phyloP scores from a whole-genome alignment of 1,140 invertebrate genomes.

The Acromyrmex heyeri region DNA sequence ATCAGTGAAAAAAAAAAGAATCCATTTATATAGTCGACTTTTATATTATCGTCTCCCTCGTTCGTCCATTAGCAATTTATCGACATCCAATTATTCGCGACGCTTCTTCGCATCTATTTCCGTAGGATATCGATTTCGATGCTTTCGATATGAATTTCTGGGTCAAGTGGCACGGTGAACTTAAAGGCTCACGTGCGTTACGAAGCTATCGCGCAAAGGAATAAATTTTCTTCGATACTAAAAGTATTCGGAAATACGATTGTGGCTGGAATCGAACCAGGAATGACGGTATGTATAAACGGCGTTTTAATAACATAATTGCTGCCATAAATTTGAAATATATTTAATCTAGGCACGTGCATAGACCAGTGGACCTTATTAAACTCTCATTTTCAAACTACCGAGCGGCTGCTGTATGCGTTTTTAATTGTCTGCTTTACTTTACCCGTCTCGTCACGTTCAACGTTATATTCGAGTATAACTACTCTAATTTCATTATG shows the following conservation, averaged over 20 bases:
- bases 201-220: not conserved
- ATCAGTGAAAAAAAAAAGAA: constrained; percentile 18
- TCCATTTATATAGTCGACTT: constrained; percentile 1
- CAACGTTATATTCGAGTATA: constrained; percentile 24
- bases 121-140: constrained; percentile 44
- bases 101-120: constrained; percentile 43
- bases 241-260: not conserved
- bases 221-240: not conserved
- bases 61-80: constrained; percentile 49
- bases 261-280: too few species aligned
- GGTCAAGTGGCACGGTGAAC: constrained; percentile 48
- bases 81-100: constrained; percentile 52
- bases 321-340: constrained; percentile 4
- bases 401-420: not conserved
- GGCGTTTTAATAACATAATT: constrained; percentile 44
- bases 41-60: not conserved
- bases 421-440: constrained; percentile 54
- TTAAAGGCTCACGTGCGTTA: not conserved
- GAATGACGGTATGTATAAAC: not conserved
- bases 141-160: constrained; percentile 43
- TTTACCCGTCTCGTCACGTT: constrained; percentile 27
- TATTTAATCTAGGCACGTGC: constrained; percentile 21
- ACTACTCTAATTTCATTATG: constrained; percentile 54
- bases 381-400: constrained; percentile 38
- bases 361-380: constrained; percentile 17